A percentile compares a stretch with the other conserved stretches of the same genome.
These are phyloP conservation scores for Epistrophe grossulariae DNA, from an alignment of 2,888 invertebrate species.

Conservation along the genomic window DNA sequence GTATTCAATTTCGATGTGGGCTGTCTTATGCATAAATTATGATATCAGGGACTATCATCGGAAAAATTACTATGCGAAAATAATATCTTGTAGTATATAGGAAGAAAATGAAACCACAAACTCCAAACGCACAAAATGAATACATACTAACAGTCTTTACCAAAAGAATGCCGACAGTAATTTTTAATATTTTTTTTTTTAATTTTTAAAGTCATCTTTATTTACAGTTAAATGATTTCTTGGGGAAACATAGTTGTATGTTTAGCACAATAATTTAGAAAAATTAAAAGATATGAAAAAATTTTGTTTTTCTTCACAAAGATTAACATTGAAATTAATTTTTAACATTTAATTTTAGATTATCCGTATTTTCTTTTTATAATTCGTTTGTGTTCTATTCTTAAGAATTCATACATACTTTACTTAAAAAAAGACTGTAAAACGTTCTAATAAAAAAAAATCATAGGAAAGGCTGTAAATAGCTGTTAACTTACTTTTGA, in stretches of 20 bases:
- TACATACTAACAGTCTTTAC: neutral
- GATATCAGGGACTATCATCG: conserved; percentile 52
- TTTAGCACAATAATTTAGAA: no score
- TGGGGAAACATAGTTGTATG: no score
- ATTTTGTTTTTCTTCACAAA: no score
- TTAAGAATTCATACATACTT: no score
- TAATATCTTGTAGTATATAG: neutral
- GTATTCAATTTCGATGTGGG: conserved; percentile 62
- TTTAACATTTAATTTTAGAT: no score
- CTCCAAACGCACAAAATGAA: neutral
- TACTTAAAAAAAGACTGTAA: no score
- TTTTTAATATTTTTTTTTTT: neutral
- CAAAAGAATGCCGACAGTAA: neutral
- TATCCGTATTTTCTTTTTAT: no score
- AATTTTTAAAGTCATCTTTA: neutral
- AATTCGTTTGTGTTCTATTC: no score
- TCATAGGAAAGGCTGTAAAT: neutral
- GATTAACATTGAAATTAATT: no score
- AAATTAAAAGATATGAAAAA: no score
- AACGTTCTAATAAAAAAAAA: neutral
- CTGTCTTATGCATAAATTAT: conserved; percentile 71
- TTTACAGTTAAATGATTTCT: no score
- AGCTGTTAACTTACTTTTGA: neutral
- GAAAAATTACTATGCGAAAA: conserved; percentile 48
- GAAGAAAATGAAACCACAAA: conserved; percentile 7